Percentiles rank a stretch among this genome's conserved stretches.
Conservation (phyloP, 2,113 vertebrate species). For the Albula goreensis region DNA sequence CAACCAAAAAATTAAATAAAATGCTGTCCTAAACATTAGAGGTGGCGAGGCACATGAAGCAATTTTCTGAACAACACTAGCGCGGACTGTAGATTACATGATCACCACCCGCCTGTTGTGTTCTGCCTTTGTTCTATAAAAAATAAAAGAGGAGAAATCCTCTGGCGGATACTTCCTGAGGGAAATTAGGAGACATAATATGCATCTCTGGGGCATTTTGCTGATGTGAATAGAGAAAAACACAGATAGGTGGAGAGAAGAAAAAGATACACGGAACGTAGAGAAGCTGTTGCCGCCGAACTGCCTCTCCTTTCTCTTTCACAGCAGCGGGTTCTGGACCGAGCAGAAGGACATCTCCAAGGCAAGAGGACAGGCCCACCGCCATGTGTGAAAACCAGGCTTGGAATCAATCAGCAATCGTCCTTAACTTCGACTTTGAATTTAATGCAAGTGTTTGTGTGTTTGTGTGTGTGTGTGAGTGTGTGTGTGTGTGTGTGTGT, state of each 20-base stretch:
- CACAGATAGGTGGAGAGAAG: conserved; percentile 46
- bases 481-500: no score
- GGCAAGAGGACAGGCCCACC: background rate
- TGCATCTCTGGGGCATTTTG: conserved; percentile 69
- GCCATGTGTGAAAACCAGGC: background rate
- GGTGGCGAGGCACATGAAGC: conserved; percentile 17
- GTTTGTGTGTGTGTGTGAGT: no score
- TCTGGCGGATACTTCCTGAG: conserved; percentile 66
- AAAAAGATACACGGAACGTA: background rate
- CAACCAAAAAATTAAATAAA: conserved; percentile 40
- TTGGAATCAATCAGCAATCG: no score
- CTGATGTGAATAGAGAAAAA: conserved; percentile 60
- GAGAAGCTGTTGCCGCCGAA: background rate
- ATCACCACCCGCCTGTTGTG: conserved; percentile 19
- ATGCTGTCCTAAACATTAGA: conserved; percentile 9
- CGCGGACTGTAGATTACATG: conserved; percentile 25
- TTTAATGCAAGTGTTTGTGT: background rate
- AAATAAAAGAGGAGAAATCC: conserved; percentile 49
- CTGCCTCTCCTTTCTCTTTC: conserved; percentile 2
- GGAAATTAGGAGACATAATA: conserved; percentile 77
- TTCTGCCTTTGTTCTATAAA: conserved; percentile 36
- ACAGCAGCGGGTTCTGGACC: background rate
- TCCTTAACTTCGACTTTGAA: background rate
- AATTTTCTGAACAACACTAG: conserved; percentile 16
- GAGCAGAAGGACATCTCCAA: conserved; percentile 11